Conservation (phyloP, 1,140 invertebrate genomes). For the Drosophila lini region DNA sequence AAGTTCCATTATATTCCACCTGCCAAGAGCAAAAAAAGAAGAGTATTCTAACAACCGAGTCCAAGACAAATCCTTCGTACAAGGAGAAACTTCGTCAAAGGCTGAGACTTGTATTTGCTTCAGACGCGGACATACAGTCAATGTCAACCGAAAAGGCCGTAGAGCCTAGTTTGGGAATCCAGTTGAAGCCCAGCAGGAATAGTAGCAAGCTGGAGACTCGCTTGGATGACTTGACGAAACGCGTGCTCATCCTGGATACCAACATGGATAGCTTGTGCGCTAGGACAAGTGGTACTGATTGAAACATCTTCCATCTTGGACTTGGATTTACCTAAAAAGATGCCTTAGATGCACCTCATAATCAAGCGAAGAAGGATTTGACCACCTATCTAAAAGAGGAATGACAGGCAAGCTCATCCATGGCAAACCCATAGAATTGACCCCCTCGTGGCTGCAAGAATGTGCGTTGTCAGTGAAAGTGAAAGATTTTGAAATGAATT, state of each 20-base stretch:
- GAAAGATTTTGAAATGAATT: conserved; percentile 15
- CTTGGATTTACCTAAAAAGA: not conserved
- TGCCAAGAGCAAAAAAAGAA: not conserved
- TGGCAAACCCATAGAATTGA: not conserved
- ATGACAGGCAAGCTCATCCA: not conserved
- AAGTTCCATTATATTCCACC: not conserved
- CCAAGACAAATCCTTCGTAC: not conserved
- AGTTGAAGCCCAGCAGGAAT: not conserved
- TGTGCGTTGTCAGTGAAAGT: conserved; percentile 61
- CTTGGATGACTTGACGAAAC: not conserved
- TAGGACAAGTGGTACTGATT: not conserved
- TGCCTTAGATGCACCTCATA: not conserved
- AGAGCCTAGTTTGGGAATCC: not conserved
- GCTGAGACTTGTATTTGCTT: not conserved
- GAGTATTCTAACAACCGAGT: not conserved
- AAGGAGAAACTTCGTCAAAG: conserved; percentile 2
- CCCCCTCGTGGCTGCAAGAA: conserved; percentile 24
- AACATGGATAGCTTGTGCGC: not conserved
- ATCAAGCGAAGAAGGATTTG: not conserved
- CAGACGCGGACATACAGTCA: not conserved
- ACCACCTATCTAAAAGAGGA: not conserved
- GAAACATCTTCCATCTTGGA: too few relatives aligned
- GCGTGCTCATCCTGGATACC: not conserved
- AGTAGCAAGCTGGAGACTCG: not conserved
- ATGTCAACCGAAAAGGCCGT: not conserved